phyloP scores from a whole-genome alignment of 2,888 invertebrate species.

The Cryptus viduatorius region DNA sequence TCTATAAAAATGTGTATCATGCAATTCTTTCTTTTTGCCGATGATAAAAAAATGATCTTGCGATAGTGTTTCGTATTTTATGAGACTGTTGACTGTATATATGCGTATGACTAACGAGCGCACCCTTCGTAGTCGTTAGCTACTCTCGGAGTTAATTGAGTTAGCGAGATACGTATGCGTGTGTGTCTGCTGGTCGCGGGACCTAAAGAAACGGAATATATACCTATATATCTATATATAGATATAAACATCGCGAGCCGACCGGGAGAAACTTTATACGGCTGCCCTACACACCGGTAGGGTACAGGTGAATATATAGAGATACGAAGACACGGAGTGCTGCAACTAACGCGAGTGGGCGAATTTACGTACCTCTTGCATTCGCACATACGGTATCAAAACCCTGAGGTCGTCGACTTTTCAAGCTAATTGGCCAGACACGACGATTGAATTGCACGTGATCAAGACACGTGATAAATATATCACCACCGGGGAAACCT shows the following conservation, averaged over 20 bases:
- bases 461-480: constrained; percentile 26
- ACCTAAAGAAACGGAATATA: neutral
- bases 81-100: constrained; percentile 11
- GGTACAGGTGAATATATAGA: neutral
- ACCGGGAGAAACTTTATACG: constrained; percentile 58
- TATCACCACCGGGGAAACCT: constrained; percentile 14
- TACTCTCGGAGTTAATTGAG: constrained; percentile 48
- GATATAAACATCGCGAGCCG: constrained; percentile 45
- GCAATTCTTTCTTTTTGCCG: too few species aligned
- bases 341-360: constrained; percentile 17
- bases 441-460: constrained; percentile 41
- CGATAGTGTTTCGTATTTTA: neutral
- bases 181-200: neutral
- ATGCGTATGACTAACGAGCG: constrained; percentile 42
- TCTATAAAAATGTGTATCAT: too few species aligned
- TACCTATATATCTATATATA: neutral
- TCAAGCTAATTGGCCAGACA: constrained; percentile 48
- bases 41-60: neutral
- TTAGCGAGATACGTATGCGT: constrained; percentile 2
- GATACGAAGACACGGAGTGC: constrained; percentile 1
- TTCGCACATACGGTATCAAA: neutral
- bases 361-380: constrained; percentile 24
- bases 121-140: constrained; percentile 24
- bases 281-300: constrained; percentile 55
- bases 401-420: constrained; percentile 50